Evolutionary conservation across 2,797 vertebrate genomes (phyloP), one percentile per base, ranked within the genome.

Genomic region (Spinus pinus): DNA sequence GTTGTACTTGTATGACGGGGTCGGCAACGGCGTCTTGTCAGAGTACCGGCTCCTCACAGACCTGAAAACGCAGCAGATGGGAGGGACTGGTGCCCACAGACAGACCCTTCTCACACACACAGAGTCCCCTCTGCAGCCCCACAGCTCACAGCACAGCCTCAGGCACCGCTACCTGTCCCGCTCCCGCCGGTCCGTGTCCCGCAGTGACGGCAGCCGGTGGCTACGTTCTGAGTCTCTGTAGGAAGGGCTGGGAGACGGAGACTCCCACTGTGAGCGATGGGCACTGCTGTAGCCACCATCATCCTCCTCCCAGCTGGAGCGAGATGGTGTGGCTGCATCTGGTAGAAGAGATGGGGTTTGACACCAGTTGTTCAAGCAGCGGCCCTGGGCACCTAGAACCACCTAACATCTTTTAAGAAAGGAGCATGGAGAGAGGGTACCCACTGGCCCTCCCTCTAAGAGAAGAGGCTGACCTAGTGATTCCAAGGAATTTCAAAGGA

Each of bases 251-350:
- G 99, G 99, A 27, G 99, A 99, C 0, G 99, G 99, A 8, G 99
- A 99, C 70, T 99, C 99, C 99, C 99, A 99, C 74, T 99, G 99
- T 0, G 99, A 99, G 86, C 98, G 99, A 30, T 98, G 98, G 10
- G 98, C 97, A 41, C 97, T 98, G 67, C 96, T 94, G 92, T 92
- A 99, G 51, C 99, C 98, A 22, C 98, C 97, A 67, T 99, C 99
- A 27, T 99, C 99, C 80, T 99, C 99, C 51, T 99, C 99, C 99
- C 99, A 99, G 95, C 99, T 98, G 25, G 99, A 99, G 80, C 98
- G 98, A 7, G 99, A 99, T 0, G 99, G 99, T 3, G 99, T 99
- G 49, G 98, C 98, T 81, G 98, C 98, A 95, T 99, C 99, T 99
- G 86, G 41, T 56, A 72, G 49, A 56, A 14, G 24, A 93, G 37